Percentiles rank a stretch among this genome's conserved stretches.
These are phyloP conservation scores for Cinclus cinclus DNA, from an alignment of 2,113 vertebrate species.

Conservation along the genomic window DNA sequence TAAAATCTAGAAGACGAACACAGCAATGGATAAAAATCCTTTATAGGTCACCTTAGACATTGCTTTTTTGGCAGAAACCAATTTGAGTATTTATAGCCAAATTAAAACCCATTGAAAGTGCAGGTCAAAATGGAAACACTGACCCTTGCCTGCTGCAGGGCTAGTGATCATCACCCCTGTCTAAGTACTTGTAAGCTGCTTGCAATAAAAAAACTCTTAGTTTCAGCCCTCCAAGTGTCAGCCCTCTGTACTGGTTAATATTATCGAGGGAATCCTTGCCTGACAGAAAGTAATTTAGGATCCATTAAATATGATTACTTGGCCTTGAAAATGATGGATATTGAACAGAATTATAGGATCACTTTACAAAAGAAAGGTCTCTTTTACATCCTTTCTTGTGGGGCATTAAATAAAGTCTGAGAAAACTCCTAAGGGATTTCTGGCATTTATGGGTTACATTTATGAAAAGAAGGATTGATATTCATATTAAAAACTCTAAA, in stretches of 20 bases:
- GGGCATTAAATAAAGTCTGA: slow-evolving; percentile 75
- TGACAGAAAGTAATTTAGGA: slow-evolving; percentile 81
- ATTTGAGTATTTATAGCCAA: slow-evolving; percentile 39
- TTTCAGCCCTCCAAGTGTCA: slow-evolving; percentile 60
- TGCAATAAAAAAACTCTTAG: slow-evolving; percentile 65
- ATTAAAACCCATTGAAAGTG: slow-evolving; percentile 30
- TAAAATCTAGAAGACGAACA: not conserved
- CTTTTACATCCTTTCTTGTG: slow-evolving; percentile 76
- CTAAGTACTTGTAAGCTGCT: slow-evolving; percentile 53
- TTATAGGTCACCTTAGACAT: slow-evolving; percentile 50
- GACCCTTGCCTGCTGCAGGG: not conserved
- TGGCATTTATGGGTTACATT: slow-evolving; percentile 75
- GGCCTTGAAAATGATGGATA: slow-evolving; percentile 82
- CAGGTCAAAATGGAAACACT: slow-evolving; percentile 27
- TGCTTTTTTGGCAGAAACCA: slow-evolving; percentile 45
- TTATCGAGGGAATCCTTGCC: slow-evolving; percentile 73
- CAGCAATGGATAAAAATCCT: not conserved
- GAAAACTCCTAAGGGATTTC: slow-evolving; percentile 65
- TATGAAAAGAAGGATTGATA: slow-evolving; percentile 76
- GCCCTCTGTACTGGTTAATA: slow-evolving; percentile 72
- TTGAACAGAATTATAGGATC: slow-evolving; percentile 79
- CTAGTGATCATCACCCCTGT: not conserved
- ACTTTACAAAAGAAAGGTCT: slow-evolving; percentile 81
- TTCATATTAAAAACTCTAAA: slow-evolving; percentile 74
- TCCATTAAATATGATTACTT: slow-evolving; percentile 83